Evolutionary conservation across 2,888 invertebrate species (phyloP).

Genomic region (Thelaira solivaga): DNA sequence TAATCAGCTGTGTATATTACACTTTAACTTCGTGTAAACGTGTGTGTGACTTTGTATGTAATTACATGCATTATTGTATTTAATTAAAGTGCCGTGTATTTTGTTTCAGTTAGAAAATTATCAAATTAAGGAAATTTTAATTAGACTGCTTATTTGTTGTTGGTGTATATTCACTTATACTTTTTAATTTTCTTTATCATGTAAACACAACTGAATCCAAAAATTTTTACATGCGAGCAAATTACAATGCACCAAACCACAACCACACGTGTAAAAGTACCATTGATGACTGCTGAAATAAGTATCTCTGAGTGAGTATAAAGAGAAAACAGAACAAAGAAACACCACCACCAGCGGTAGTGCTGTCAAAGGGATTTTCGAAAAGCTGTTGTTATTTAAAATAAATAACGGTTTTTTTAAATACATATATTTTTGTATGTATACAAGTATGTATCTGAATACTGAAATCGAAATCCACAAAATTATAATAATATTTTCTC

Average conservation of each 20-base stretch:
- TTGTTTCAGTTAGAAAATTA: not conserved
- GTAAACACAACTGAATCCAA: constrained; percentile 16
- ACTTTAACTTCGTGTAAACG: too few species aligned
- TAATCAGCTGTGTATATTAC: constrained; percentile 44
- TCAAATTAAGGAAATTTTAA: constrained; percentile 23
- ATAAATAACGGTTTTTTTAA: too few species aligned
- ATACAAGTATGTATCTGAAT: too few species aligned
- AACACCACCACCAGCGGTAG: constrained; percentile 9
- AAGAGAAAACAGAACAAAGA: not conserved
- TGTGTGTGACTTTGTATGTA: not conserved
- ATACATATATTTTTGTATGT: too few species aligned
- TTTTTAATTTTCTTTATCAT: constrained; percentile 27
- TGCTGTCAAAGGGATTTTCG: not conserved
- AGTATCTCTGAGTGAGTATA: not conserved
- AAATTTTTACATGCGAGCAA: constrained; percentile 5
- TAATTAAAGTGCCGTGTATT: constrained; percentile 16
- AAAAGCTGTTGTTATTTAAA: too few species aligned
- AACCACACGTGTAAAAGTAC: constrained; percentile 26
- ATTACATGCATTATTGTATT: not conserved
- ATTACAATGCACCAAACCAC: constrained; percentile 10
- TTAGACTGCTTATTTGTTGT: constrained; percentile 15
- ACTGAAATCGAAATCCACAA: too few species aligned
- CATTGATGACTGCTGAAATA: constrained; percentile 25
- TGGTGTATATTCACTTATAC: constrained; percentile 1
- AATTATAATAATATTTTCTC: too few species aligned